Evolutionary conservation across 2,113 vertebrate species (phyloP).

Genomic region (human (Homo sapiens)): DNA sequence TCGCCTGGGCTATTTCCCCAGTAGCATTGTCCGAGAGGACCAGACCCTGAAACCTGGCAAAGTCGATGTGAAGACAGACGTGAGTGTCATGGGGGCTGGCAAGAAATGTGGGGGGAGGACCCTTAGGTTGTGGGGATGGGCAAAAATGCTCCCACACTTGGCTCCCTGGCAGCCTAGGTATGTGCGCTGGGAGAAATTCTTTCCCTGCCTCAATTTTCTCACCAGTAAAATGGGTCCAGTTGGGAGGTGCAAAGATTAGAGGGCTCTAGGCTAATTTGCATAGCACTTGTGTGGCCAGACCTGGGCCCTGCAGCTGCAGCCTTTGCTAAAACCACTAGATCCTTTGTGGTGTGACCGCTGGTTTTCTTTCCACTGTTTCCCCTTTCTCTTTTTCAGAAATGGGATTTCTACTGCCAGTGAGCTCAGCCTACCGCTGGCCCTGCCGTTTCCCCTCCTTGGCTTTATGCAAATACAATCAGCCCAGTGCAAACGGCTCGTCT

Average conservation of each 20-base stretch:
- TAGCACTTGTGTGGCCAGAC: neutral
- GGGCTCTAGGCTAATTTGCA: neutral
- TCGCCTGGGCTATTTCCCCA: conserved; percentile 91
- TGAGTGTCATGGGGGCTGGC: conserved; percentile 76
- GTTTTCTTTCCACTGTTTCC: conserved; percentile 28
- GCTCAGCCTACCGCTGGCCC: neutral
- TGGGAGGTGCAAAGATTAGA: neutral
- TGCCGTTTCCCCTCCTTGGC: neutral
- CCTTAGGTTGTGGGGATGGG: neutral
- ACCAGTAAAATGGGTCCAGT: neutral
- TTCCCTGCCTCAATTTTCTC: neutral
- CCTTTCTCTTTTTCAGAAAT: conserved; percentile 86
- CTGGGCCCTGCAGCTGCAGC: neutral
- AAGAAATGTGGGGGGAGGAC: neutral
- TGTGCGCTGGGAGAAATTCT: neutral
- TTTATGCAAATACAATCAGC: conserved; percentile 69
- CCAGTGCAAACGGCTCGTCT: conserved; percentile 38
- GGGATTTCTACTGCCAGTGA: conserved; percentile 94
- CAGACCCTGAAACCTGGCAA: conserved; percentile 88
- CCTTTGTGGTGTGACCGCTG: neutral
- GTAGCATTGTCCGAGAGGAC: conserved; percentile 89
- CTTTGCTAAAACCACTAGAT: conserved; percentile 32
- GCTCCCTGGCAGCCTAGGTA: neutral
- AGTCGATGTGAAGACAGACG: conserved; percentile 89
- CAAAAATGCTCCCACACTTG: neutral